phyloP scores from a whole-genome alignment of 1,140 invertebrate species.

The Dinoponera quadriceps region DNA sequence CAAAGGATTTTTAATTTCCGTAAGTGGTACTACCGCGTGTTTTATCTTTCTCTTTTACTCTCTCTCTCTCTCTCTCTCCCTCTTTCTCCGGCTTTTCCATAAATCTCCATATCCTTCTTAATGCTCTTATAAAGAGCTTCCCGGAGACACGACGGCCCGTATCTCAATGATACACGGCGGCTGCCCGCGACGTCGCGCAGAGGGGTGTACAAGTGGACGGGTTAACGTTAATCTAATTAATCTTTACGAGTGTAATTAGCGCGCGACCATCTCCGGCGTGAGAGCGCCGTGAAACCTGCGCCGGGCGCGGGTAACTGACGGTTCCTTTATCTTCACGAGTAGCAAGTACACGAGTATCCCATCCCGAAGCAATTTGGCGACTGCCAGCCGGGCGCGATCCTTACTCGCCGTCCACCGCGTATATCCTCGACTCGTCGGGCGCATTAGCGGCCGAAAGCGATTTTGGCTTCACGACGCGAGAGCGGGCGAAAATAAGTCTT shows the following conservation, averaged over 20 bases:
- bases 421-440: neutral
- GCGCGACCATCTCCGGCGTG: slow-evolving; percentile 62
- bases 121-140: slow-evolving; percentile 58
- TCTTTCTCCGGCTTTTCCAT: neutral
- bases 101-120: slow-evolving; percentile 14
- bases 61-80: too few relatives aligned
- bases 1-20: neutral
- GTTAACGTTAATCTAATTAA: slow-evolving; percentile 82
- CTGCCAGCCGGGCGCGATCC: slow-evolving; percentile 59
- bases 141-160: slow-evolving; percentile 35
- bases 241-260: slow-evolving; percentile 83
- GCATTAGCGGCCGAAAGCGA: slow-evolving; percentile 17
- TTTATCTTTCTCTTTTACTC: too few relatives aligned
- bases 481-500: slow-evolving; percentile 21
- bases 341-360: slow-evolving; percentile 83
- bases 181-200: slow-evolving; percentile 24
- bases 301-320: slow-evolving; percentile 59
- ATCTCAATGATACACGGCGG: slow-evolving; percentile 50
- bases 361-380: slow-evolving; percentile 81
- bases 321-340: slow-evolving; percentile 82
- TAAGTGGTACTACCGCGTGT: neutral
- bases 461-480: slow-evolving; percentile 17
- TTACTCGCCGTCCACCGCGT: neutral
- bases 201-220: slow-evolving; percentile 62
- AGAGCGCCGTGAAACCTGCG: slow-evolving; percentile 62